phyloP scores from a whole-genome alignment of 2,797 vertebrate species.

The Neomorphus geoffroyi region DNA sequence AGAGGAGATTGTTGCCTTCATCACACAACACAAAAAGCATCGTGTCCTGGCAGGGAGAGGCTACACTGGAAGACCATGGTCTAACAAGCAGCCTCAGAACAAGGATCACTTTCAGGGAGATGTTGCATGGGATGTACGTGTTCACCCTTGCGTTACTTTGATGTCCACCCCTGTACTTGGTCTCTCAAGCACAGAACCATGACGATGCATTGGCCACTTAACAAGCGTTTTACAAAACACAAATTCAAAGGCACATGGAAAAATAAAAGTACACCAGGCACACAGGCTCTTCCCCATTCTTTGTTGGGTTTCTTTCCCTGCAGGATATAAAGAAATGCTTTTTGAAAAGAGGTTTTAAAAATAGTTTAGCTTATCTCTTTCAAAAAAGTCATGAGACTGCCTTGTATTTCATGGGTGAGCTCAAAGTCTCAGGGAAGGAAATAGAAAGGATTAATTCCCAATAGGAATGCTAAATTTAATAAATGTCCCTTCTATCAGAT shows the following conservation, averaged over 20 bases:
- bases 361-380: background rate
- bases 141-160: background rate
- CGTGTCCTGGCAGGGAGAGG: fast-evolving
- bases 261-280: background rate
- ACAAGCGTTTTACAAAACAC: background rate
- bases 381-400: background rate
- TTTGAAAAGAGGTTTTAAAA: background rate
- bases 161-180: background rate
- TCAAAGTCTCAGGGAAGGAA: background rate
- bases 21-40: fast-evolving
- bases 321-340: background rate
- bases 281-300: background rate
- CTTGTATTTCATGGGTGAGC: background rate
- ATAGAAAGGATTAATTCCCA: background rate
- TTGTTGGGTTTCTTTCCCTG: background rate
- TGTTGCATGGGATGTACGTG: fast-evolving
- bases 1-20: background rate
- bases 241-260: background rate
- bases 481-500: background rate
- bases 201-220: background rate
- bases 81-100: background rate
- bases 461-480: background rate
- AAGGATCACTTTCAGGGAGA: background rate
- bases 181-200: background rate
- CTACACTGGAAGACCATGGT: background rate